Percentiles rank a stretch among this genome's conserved stretches.
Conservation (phyloP, 2,113 vertebrate species). For the Misgurnus mizolepis region DNA sequence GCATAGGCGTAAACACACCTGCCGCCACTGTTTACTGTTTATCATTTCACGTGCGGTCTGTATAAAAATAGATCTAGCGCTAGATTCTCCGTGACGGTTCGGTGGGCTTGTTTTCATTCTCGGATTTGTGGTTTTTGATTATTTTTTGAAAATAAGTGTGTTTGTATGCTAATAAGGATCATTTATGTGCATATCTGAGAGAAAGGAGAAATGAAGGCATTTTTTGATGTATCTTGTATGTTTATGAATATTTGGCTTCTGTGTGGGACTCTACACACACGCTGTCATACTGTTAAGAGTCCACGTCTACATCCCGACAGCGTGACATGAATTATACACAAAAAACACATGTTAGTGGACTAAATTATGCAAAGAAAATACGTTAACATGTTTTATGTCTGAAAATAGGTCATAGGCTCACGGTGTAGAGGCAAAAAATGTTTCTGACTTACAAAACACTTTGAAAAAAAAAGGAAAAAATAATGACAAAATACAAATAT, state of each 20-base stretch:
- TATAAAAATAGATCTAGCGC: constrained; percentile 41
- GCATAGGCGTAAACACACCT: constrained; percentile 39
- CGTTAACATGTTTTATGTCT: constrained; percentile 6
- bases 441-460: constrained; percentile 7
- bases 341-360: constrained; percentile 21
- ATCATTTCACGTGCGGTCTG: constrained; percentile 23
- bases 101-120: constrained; percentile 6
- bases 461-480: constrained; percentile 8
- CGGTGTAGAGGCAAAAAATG: constrained; percentile 23
- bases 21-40: constrained; percentile 23
- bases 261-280: constrained; percentile 15
- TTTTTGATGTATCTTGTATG: constrained; percentile 7
- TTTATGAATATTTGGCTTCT: constrained; percentile 35
- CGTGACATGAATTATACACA: constrained; percentile 5
- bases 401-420: constrained; percentile 31
- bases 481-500: constrained; percentile 23
- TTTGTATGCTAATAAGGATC: constrained; percentile 14
- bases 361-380: constrained; percentile 26
- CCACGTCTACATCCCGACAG: constrained; percentile 21
- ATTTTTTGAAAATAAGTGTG: not conserved
- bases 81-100: constrained; percentile 17
- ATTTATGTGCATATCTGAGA: constrained; percentile 21
- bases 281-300: not conserved
- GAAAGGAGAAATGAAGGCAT: constrained; percentile 30
- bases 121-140: not conserved